Evolutionary conservation across 2,797 vertebrate species (phyloP).

Genomic region (Pyrocephalus nanus): DNA sequence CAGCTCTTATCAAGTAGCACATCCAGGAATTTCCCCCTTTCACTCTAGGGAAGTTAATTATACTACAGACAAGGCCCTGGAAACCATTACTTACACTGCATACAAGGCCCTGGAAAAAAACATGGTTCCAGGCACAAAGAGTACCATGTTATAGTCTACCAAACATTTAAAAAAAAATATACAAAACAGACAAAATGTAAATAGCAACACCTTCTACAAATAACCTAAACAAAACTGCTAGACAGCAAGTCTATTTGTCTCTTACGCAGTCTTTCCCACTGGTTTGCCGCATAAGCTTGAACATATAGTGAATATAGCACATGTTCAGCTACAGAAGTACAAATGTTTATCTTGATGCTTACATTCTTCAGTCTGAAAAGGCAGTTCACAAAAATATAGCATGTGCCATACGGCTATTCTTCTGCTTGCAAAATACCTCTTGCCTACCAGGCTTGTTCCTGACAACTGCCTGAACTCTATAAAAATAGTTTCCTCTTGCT

Average conservation of each 20-base stretch:
- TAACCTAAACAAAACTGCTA: not conserved
- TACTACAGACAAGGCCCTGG: not conserved
- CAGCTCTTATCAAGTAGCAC: not conserved
- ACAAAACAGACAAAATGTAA: not conserved
- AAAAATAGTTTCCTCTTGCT: not conserved
- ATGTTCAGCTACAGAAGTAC: not conserved
- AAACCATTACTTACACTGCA: not conserved
- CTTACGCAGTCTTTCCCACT: not conserved
- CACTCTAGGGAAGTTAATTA: not conserved
- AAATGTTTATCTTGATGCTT: not conserved
- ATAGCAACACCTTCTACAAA: not conserved
- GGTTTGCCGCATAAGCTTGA: not conserved
- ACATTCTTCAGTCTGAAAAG: not conserved
- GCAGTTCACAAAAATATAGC: not conserved
- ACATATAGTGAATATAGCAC: fast-evolving
- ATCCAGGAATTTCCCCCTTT: not conserved
- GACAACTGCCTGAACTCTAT: not conserved
- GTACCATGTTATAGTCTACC: not conserved
- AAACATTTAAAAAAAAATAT: not conserved
- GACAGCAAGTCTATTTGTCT: not conserved
- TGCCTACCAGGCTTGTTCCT: not conserved
- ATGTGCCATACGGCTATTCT: not conserved
- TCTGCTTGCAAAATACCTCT: not conserved
- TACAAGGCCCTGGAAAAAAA: not conserved
- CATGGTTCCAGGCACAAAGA: not conserved